phyloP scores from a whole-genome alignment of 2,888 invertebrate species.

The Thereva nobilitata region DNA sequence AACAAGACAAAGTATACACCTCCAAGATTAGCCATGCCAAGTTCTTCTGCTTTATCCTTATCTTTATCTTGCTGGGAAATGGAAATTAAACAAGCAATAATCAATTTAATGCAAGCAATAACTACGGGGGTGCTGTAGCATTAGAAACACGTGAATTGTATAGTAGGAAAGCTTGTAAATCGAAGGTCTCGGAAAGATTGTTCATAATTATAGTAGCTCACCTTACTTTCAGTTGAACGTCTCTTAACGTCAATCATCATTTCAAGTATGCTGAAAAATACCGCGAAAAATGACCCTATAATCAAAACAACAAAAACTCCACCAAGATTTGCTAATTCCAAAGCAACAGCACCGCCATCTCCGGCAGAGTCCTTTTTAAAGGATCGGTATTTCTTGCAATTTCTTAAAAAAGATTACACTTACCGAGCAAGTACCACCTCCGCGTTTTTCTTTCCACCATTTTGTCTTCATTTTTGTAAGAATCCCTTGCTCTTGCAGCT shows the following conservation, averaged over 20 bases:
- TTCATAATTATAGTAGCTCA: constrained; percentile 5
- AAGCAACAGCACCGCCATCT: constrained; percentile 56
- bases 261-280: constrained; percentile 22
- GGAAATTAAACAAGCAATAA: neutral
- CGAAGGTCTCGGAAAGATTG: too few species aligned
- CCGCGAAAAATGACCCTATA: constrained; percentile 52
- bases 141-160: too few species aligned
- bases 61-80: constrained; percentile 41
- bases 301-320: constrained; percentile 68
- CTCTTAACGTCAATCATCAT: constrained; percentile 4
- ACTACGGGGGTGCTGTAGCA: neutral
- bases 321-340: constrained; percentile 69
- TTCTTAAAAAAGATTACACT: constrained; percentile 44
- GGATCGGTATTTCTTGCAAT: neutral
- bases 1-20: constrained; percentile 68
- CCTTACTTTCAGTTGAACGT: constrained; percentile 21
- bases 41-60: constrained; percentile 57
- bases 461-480: constrained; percentile 77
- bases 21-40: constrained; percentile 69
- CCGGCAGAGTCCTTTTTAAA: constrained; percentile 34
- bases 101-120: neutral
- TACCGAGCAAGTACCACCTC: constrained; percentile 72
- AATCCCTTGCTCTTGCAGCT: constrained; percentile 80
- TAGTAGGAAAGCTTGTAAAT: too few species aligned
- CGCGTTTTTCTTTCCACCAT: constrained; percentile 89